Percentiles rank a stretch among this genome's conserved stretches.
phyloP scores from a whole-genome alignment of 1,140 invertebrate species.

The Bombus confusus region DNA sequence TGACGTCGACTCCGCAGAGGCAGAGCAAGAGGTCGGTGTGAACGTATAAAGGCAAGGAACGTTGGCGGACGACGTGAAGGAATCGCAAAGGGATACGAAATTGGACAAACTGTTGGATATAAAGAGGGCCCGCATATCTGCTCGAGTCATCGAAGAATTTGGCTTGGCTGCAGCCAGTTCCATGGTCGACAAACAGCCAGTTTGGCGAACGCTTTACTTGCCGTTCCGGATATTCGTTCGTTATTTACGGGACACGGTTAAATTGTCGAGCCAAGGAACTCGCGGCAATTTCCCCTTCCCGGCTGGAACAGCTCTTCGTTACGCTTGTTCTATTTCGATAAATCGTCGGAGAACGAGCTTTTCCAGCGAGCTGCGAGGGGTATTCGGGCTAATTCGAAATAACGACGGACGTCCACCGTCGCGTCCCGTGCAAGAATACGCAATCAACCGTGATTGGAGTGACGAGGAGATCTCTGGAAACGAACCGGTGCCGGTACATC shows the following conservation, averaged over 20 bases:
- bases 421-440: constrained; percentile 24
- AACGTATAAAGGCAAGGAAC: not conserved
- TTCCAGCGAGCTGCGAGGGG: not conserved
- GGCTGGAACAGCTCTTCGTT: constrained; percentile 19
- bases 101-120: constrained; percentile 28
- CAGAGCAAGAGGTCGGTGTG: not conserved
- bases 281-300: constrained; percentile 25
- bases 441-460: constrained; percentile 18
- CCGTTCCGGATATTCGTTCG: constrained; percentile 23
- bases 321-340: constrained; percentile 36
- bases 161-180: not conserved
- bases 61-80: not conserved
- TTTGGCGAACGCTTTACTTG: not conserved
- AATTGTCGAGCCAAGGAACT: constrained; percentile 34
- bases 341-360: constrained; percentile 32
- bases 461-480: not conserved
- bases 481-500: not conserved
- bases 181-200: not conserved
- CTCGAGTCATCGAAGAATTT: constrained; percentile 30
- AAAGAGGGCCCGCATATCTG: constrained; percentile 34
- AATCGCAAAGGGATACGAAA: constrained; percentile 18
- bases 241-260: constrained; percentile 37
- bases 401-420: constrained; percentile 8
- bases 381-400: constrained; percentile 29
- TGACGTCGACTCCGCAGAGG: no score